phyloP scores from a whole-genome alignment of 2,888 invertebrate species.

The Xestia rhomboidea region DNA sequence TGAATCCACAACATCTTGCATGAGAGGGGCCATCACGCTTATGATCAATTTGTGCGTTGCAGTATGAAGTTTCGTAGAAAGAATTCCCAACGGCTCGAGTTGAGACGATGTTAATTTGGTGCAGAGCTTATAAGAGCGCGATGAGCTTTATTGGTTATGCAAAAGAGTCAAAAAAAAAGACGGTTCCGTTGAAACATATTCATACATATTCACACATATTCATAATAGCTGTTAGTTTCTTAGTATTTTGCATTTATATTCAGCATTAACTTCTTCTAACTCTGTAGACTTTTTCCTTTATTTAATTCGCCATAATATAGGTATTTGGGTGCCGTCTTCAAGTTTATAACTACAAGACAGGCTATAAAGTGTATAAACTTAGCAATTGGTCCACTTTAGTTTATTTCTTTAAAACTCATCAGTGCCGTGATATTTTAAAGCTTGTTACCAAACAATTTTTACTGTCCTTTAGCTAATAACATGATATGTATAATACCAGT shows the following conservation, averaged over 20 bases:
- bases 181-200: not conserved
- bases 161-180: too few species aligned
- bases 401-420: constrained; percentile 31
- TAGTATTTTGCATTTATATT: not conserved
- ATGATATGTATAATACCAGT: constrained; percentile 8
- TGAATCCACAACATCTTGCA: too few species aligned
- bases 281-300: not conserved
- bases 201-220: not conserved
- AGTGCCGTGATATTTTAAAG: constrained; percentile 27
- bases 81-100: too few species aligned
- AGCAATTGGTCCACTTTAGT: constrained; percentile 34
- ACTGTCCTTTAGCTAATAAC: not conserved
- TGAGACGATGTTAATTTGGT: too few species aligned
- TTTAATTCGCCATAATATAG: not conserved
- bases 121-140: too few species aligned
- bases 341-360: constrained; percentile 4
- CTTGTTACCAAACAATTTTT: constrained; percentile 16
- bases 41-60: too few species aligned
- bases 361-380: constrained; percentile 20
- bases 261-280: not conserved
- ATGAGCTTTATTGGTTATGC: too few species aligned
- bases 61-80: too few species aligned
- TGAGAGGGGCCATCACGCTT: too few species aligned
- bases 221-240: not conserved
- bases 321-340: constrained; percentile 17